phyloP scores from a whole-genome alignment of 1,140 invertebrate genomes.

The Arctopsyche grandis region DNA sequence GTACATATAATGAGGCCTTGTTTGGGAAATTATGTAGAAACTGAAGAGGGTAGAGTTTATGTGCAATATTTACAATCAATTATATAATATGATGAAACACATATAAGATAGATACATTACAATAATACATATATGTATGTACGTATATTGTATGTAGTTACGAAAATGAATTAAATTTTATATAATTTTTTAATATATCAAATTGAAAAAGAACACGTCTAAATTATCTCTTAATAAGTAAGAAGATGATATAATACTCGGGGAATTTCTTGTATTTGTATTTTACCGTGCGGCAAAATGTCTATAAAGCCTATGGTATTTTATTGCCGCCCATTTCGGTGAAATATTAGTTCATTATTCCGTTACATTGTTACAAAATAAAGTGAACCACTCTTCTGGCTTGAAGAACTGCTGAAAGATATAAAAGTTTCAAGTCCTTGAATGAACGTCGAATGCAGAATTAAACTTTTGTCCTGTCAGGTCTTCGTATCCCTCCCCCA shows the following conservation, averaged over 20 bases:
- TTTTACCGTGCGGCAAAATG: too few relatives aligned
- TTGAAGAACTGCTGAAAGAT: slow-evolving; percentile 20
- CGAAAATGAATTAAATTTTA: neutral
- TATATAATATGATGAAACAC: neutral
- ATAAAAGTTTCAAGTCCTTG: neutral
- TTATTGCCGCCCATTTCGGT: slow-evolving; percentile 36
- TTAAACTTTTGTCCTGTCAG: neutral
- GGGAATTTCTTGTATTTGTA: too few relatives aligned
- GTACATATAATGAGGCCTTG: neutral
- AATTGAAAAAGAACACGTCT: neutral
- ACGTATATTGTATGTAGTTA: neutral
- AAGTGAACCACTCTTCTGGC: slow-evolving; percentile 4
- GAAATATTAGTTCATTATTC: slow-evolving; percentile 40
- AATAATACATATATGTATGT: neutral
- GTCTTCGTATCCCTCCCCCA: neutral
- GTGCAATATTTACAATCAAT: too few relatives aligned
- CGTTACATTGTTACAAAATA: slow-evolving; percentile 22
- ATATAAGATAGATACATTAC: neutral
- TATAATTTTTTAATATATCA: neutral
- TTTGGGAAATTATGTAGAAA: neutral
- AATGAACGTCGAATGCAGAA: slow-evolving; percentile 1
- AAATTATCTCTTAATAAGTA: neutral
- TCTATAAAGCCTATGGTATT: slow-evolving; percentile 22
- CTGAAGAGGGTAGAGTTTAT: too few relatives aligned
- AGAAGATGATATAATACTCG: neutral